Percentiles rank a stretch among this genome's conserved stretches.
These are phyloP conservation scores for Silurus glanis DNA, from an alignment of 2,113 vertebrate genomes.

Conservation along the genomic window DNA sequence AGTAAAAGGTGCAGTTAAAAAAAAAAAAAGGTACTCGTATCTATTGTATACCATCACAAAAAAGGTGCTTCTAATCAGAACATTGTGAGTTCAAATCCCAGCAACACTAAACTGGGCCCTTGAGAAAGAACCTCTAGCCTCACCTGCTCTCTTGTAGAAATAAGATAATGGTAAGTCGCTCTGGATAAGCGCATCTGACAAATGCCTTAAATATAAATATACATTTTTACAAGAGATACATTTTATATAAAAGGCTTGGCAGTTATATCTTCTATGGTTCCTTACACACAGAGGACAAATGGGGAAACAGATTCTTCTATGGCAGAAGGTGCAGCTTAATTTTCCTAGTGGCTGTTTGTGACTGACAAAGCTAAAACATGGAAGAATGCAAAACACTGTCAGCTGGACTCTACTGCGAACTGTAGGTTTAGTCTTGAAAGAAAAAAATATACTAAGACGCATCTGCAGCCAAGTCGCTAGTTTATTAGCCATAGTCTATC, in stretches of 20 bases:
- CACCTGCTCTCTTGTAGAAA: too few species aligned
- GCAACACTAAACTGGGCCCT: too few species aligned
- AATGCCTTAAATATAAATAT: too few species aligned
- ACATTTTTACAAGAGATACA: too few species aligned
- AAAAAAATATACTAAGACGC: not conserved
- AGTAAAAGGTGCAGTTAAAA: not conserved
- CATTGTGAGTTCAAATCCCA: too few species aligned
- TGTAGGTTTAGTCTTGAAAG: not conserved
- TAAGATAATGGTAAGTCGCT: too few species aligned
- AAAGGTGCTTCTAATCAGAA: too few species aligned
- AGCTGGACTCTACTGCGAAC: not conserved
- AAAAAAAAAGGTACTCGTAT: too few species aligned
- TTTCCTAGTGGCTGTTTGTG: slow-evolving; percentile 27
- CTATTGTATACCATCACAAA: too few species aligned
- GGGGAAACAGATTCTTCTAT: not conserved
- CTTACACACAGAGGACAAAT: not conserved
- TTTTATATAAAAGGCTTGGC: too few species aligned
- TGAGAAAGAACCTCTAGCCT: too few species aligned
- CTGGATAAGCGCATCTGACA: too few species aligned
- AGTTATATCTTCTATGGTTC: not conserved
- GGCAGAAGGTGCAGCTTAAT: slow-evolving; percentile 9
- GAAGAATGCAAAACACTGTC: slow-evolving; percentile 14
- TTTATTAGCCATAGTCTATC: not conserved
- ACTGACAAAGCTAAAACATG: slow-evolving; percentile 26
- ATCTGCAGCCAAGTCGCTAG: not conserved